Base-by-base conservation (phyloP, 1,140 invertebrate species). In the Achatina immaculata region DNA sequence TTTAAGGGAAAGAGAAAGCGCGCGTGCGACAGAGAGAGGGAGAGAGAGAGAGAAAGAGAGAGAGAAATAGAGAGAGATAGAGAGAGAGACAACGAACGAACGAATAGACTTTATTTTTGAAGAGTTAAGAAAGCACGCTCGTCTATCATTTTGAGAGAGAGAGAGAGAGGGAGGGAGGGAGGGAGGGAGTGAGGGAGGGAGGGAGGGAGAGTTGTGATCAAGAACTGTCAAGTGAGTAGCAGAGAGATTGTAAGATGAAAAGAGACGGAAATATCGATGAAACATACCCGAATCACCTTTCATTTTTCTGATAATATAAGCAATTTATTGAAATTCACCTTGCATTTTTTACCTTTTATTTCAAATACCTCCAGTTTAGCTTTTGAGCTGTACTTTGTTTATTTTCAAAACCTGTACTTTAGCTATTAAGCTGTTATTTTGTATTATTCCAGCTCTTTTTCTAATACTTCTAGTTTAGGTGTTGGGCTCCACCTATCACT, bases 131-230 rank as follows among this genome's bases (percentile, higher is more conserved):
- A 38, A 75, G 40, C 4, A 45, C n/a, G 28, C 16, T n/a, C 19
- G n/a, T 24, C 3, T n/a, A 28, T n/a, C 19, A 48, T n/a, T 24
- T 28, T n/a, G n/a, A 48, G 4, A 48, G 51, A 38, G 28, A 58
- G 51, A 34, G 28, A 58, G 74, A 6, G 24, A 76, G 28, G 24
- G 24, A 76, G 48, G 31, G 51, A 76, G 48, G n/a, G 51, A 76
- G 74, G 51, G 51, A 76, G 43, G 51, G 51, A 58, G 74, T 58
- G 74, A 58, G 48, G 31, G 51, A 58, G 74, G 24, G 51, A 76
- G 74, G 34, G 74, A 58, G 51, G 28, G 74, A 58, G 51, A 58
- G 48, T 34, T 45, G 43, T 16, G n/a, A 36, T 4, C 1, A 24
- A n/a, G 31, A 28, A 34, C 45, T 16, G 24, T 4, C 3, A 36